Conservation (phyloP, 2,113 vertebrate species). For the Barnardius zonarius region DNA sequence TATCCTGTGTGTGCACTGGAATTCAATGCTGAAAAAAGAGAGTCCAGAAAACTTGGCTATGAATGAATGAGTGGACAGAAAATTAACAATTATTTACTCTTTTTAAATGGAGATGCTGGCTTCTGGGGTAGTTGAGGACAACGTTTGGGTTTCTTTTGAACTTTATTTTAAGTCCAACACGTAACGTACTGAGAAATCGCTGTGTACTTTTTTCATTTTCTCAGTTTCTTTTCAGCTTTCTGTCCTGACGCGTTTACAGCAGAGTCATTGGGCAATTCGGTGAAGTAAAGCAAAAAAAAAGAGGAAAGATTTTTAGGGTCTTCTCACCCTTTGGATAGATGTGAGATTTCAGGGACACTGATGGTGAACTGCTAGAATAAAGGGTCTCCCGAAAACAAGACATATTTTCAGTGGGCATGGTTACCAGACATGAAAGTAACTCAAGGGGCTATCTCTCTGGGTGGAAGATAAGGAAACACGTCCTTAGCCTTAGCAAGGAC, state of each 20-base stretch:
- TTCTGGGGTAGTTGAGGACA: background rate
- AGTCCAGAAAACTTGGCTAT: background rate
- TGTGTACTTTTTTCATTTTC: background rate
- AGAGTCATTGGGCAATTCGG: background rate
- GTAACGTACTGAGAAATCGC: background rate
- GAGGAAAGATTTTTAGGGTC: background rate
- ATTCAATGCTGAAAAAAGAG: background rate
- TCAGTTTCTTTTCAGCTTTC: background rate
- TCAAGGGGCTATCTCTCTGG: background rate
- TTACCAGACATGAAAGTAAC: background rate
- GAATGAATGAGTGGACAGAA: background rate
- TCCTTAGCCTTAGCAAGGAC: background rate
- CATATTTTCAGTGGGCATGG: background rate
- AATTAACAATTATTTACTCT: background rate
- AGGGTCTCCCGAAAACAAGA: background rate
- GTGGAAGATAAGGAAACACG: background rate
- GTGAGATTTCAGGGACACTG: background rate
- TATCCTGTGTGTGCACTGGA: background rate
- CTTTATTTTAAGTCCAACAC: background rate
- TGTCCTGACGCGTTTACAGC: background rate
- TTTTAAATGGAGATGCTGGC: background rate
- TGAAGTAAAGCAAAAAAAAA: background rate
- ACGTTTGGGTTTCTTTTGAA: background rate
- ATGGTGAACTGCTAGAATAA: background rate
- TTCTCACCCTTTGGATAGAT: background rate